phyloP scores from a whole-genome alignment of 2,888 invertebrate species.

The Eurytoma californica region DNA sequence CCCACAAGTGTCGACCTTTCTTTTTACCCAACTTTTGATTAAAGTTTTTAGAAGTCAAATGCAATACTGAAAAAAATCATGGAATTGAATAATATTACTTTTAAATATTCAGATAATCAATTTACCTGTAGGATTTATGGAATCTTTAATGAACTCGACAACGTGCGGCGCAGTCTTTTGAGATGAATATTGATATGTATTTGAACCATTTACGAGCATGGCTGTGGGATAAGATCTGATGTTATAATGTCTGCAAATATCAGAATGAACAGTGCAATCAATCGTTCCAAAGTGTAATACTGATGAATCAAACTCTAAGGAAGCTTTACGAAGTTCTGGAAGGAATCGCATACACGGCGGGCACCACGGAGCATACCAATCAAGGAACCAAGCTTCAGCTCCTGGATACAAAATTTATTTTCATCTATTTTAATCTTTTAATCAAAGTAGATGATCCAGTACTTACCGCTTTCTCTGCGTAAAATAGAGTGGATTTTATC shows the following conservation, averaged over 20 bases:
- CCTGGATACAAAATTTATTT: conserved; percentile 39
- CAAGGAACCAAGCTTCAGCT: conserved; percentile 80
- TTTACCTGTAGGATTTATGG: conserved; percentile 76
- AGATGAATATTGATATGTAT: conserved; percentile 78
- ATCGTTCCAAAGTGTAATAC: conserved; percentile 80
- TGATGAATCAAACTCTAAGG: conserved; percentile 76
- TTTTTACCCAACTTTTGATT: conserved; percentile 77
- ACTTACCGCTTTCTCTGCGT: conserved; percentile 65
- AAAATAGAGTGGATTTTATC: conserved; percentile 79
- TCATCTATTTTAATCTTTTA: not conserved
- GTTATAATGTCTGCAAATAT: conserved; percentile 79
- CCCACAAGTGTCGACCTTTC: conserved; percentile 78
- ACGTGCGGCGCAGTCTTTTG: conserved; percentile 79
- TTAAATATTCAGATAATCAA: conserved; percentile 17
- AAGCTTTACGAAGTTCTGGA: conserved; percentile 82
- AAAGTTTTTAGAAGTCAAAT: conserved; percentile 78
- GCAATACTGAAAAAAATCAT: conserved; percentile 75
- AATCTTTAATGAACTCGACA: conserved; percentile 81
- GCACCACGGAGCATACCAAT: conserved; percentile 88
- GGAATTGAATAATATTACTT: not conserved
- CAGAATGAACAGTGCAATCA: conserved; percentile 81
- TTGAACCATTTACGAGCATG: conserved; percentile 80
- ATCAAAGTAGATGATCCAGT: not conserved
- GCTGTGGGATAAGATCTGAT: conserved; percentile 84
- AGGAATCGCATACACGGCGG: conserved; percentile 84